Conservation (phyloP, 2,797 vertebrate genomes). For the Silurus aristotelis region DNA sequence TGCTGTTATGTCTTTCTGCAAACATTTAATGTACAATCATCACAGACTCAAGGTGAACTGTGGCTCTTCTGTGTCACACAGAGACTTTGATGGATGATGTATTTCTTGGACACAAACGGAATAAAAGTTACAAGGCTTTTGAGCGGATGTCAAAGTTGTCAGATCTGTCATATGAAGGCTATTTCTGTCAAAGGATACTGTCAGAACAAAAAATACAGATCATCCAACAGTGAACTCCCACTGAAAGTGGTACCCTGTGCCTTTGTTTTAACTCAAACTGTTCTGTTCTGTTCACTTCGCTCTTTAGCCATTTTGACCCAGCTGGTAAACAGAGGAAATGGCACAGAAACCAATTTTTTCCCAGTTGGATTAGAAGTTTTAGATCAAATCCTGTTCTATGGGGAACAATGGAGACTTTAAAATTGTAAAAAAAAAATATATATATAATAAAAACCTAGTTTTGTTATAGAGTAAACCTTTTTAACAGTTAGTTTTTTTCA, state of each 20-base stretch:
- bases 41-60: constrained; percentile 18
- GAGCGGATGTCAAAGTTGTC: constrained; percentile 45
- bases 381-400: not conserved
- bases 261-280: constrained; percentile 16
- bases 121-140: constrained; percentile 38
- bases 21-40: not conserved
- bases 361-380: constrained; percentile 3
- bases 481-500: not conserved
- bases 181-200: constrained; percentile 35
- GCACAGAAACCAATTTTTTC: constrained; percentile 5
- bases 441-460: not conserved
- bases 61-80: constrained; percentile 23
- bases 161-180: constrained; percentile 45
- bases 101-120: constrained; percentile 20
- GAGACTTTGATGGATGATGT: constrained; percentile 44
- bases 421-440: not conserved
- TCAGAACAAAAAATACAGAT: constrained; percentile 34
- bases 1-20: not conserved
- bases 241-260: constrained; percentile 12
- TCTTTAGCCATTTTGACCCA: constrained; percentile 18
- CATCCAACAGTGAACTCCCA: constrained; percentile 18
- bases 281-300: not conserved
- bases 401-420: not conserved
- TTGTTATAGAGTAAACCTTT: not conserved
- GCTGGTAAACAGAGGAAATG: constrained; percentile 14